These are phyloP conservation scores for Drosophila pallidifrons DNA, from an alignment of 1,140 invertebrate genomes.

Conservation along the genomic window DNA sequence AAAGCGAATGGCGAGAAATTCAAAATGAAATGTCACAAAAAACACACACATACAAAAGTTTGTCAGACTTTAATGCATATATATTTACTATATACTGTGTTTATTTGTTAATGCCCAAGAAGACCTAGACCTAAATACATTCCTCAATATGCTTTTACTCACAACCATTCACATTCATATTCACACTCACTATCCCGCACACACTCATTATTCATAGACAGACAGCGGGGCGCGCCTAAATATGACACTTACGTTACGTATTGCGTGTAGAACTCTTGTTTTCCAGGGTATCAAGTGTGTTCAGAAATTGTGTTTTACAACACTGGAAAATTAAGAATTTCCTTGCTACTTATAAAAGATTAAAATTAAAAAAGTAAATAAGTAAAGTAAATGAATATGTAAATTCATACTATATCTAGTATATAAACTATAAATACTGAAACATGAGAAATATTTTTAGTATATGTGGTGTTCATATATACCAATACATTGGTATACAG, in stretches of 20 bases:
- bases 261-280: conserved; percentile 8
- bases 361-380: background rate
- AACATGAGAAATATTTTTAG: too few species aligned
- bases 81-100: background rate
- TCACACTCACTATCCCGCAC: background rate
- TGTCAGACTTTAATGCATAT: conserved; percentile 3
- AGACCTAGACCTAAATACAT: conserved; percentile 50
- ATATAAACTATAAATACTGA: too few species aligned
- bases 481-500: too few species aligned
- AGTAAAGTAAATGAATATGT: background rate
- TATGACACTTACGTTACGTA: conserved; percentile 22
- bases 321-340: background rate
- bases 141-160: conserved; percentile 37
- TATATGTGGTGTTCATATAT: too few species aligned
- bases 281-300: conserved; percentile 9
- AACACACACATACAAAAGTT: background rate
- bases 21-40: conserved; percentile 44
- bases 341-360: too few species aligned
- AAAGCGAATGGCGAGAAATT: conserved; percentile 25
- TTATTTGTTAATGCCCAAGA: conserved; percentile 39
- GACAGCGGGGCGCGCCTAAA: conserved; percentile 48
- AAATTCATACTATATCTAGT: too few species aligned
- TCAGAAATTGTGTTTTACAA: conserved; percentile 3
- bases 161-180: conserved; percentile 16
- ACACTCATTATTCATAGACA: conserved; percentile 39